phyloP scores from a whole-genome alignment of 2,888 invertebrate genomes.

The Gastrophysa polygoni region DNA sequence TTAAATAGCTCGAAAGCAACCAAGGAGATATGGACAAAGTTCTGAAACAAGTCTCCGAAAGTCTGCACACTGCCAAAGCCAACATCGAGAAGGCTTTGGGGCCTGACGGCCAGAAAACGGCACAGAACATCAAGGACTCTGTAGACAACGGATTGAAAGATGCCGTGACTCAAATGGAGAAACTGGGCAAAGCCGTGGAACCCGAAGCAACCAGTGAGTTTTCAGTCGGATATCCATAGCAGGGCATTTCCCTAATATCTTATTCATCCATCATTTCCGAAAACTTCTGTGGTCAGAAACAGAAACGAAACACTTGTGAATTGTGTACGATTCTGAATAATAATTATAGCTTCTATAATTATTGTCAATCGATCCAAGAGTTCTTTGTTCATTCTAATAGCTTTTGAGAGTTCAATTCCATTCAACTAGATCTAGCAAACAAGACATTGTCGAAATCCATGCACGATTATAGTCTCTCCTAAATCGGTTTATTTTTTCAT shows the following conservation, averaged over 20 bases:
- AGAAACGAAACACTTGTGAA: too few relatives aligned
- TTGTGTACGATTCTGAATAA: too few relatives aligned
- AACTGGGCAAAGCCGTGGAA: constrained; percentile 50
- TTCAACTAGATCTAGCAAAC: neutral
- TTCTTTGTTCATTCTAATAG: too few relatives aligned
- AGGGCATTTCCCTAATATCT: neutral
- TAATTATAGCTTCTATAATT: too few relatives aligned
- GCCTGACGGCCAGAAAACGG: constrained; percentile 50
- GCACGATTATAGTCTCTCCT: neutral
- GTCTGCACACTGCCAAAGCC: constrained; percentile 44
- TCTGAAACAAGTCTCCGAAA: constrained; percentile 48
- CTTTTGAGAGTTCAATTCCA: too few relatives aligned
- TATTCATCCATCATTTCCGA: too few relatives aligned
- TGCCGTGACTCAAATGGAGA: constrained; percentile 48
- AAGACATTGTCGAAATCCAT: neutral
- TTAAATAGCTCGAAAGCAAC: constrained; percentile 37
- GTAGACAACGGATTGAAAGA: constrained; percentile 50
- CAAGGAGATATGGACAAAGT: constrained; percentile 47
- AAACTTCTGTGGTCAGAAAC: too few relatives aligned
- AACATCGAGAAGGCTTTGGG: constrained; percentile 47
- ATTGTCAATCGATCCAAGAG: too few relatives aligned
- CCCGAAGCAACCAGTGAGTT: constrained; percentile 50
- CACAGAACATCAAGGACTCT: constrained; percentile 48
- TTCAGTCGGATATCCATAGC: neutral
- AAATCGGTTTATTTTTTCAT: constrained; percentile 1